Conservation (phyloP, 2,888 invertebrate species). For the Polietes domitor region DNA sequence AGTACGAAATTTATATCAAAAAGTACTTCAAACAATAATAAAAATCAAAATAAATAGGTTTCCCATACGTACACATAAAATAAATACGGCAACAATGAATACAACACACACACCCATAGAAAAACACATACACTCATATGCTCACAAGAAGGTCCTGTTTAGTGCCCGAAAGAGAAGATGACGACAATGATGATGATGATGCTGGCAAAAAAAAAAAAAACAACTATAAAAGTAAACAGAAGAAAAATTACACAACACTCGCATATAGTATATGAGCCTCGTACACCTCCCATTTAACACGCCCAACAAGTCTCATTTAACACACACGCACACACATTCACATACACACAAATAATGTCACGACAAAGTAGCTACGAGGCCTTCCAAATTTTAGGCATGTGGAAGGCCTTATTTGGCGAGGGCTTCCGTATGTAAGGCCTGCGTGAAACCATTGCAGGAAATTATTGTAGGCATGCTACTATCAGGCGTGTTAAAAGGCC, state of each 20-base stretch:
- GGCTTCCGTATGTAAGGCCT: too few species aligned
- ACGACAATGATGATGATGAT: slow-evolving; percentile 13
- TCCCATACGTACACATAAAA: slow-evolving; percentile 26
- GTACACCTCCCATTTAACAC: slow-evolving; percentile 54
- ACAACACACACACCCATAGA: neutral
- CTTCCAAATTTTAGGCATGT: too few species aligned
- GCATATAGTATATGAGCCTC: slow-evolving; percentile 7
- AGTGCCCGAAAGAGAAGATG: neutral
- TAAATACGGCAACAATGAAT: slow-evolving; percentile 35
- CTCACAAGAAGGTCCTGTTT: slow-evolving; percentile 21
- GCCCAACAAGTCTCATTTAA: slow-evolving; percentile 65
- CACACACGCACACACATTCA: slow-evolving; percentile 12
- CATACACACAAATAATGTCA: neutral
- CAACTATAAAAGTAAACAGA: slow-evolving; percentile 8
- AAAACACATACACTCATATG: slow-evolving; percentile 13
- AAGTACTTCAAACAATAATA: slow-evolving; percentile 53
- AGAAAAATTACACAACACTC: slow-evolving; percentile 13
- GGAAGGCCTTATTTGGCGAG: too few species aligned
- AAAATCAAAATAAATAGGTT: slow-evolving; percentile 47
- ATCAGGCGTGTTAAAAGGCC: too few species aligned
- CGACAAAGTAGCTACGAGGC: too few species aligned
- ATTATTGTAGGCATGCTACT: too few species aligned
- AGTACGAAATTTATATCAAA: slow-evolving; percentile 62
- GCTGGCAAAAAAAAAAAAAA: too few species aligned
- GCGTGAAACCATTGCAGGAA: too few species aligned